Conservation (phyloP, 2,888 invertebrate species). For the Cosmia trapezina region DNA sequence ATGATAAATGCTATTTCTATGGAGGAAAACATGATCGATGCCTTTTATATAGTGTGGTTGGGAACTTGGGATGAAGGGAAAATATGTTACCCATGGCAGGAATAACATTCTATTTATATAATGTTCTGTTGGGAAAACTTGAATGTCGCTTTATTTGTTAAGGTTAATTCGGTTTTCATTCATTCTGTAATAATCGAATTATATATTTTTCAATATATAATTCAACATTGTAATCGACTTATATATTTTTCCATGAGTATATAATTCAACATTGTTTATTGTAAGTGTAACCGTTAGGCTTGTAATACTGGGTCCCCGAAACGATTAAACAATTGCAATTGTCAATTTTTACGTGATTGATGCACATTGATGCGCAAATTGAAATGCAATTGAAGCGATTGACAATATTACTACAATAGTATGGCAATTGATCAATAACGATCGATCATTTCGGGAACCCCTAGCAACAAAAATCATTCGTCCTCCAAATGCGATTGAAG, state of each 20-base stretch:
- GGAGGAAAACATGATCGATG: slow-evolving; percentile 50
- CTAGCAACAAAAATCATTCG: too few relatives aligned
- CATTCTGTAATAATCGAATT: neutral
- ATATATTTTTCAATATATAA: neutral
- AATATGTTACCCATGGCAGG: slow-evolving; percentile 34
- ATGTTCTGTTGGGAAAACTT: slow-evolving; percentile 2
- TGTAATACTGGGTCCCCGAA: too few relatives aligned
- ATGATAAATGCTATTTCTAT: slow-evolving; percentile 50
- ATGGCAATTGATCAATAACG: too few relatives aligned
- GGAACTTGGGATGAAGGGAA: slow-evolving; percentile 12
- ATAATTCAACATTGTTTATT: neutral
- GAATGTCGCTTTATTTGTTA: slow-evolving; percentile 22
- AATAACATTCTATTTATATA: slow-evolving; percentile 17
- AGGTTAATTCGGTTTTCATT: neutral
- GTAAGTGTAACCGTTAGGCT: too few relatives aligned
- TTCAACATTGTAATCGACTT: neutral
- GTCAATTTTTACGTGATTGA: neutral
- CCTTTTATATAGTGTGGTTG: slow-evolving; percentile 44
- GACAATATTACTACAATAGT: too few relatives aligned
- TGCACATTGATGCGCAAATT: neutral
- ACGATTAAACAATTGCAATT: too few relatives aligned
- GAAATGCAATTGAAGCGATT: too few relatives aligned
- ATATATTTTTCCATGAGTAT: too few relatives aligned
- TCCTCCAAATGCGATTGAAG: too few relatives aligned
- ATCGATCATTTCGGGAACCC: too few relatives aligned